Evolutionary conservation across 2,888 invertebrate genomes (phyloP), one percentile per base, ranked within the genome.

Genomic region (Dexiosoma caninum): DNA sequence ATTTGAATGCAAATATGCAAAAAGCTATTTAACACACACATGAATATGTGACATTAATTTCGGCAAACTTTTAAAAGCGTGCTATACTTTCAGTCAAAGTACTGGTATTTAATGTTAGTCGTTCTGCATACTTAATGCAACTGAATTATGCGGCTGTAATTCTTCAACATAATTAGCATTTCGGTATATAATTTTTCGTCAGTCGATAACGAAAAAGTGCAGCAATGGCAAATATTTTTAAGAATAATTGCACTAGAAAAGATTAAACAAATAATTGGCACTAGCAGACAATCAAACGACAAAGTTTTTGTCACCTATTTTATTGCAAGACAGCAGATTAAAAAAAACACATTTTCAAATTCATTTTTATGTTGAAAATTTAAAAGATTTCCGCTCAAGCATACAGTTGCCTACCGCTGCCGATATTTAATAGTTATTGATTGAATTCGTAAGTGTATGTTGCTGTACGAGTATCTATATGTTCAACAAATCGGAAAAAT

Each of bases 281-380:
- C 37, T 42, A 49, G 2, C 23, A 71, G 46, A 14, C 21, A 51
- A 8, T 44, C 62, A 69, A 46, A 12, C 19, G 23, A 53, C 53
- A 71, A 76, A 80, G 66, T 60, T 76, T 76, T 80, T 80, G 80
- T 80, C 80, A 76, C 75, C 70, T 60, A 60, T 76, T 80, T 53
- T 59, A 80, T 75, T 59, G 66, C 14, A 71, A 66, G n/a, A 32
- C 62, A 8, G 27, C 44, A 35, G 21, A 5, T 46, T 12, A 14
- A 7, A 23, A 64, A 55, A 53, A 10, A 19, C 3, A 12, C 5
- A 16, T 51, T 67, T 14, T n/a, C 46, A 57, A 76, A 60, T 60
- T 69, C 49, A 78, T 70, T 66, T 64, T 71, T 57, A 32, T 70
- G 32, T 35, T 70, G 21, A 44, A 72, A 72, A 72, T 64, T 62